phyloP scores from a whole-genome alignment of 2,888 invertebrate genomes.

The Minunthozetes semirufus region DNA sequence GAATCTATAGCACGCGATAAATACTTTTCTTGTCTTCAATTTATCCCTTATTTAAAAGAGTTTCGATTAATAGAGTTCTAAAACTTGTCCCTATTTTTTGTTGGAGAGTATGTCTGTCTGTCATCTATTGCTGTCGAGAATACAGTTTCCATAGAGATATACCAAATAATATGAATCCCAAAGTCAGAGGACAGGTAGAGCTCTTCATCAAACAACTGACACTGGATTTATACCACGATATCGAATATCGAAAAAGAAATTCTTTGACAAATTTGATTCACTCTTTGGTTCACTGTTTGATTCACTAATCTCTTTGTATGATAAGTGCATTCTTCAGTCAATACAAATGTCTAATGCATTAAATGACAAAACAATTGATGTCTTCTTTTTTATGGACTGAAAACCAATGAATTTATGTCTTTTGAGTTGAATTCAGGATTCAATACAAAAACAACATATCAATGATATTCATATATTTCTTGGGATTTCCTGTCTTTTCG shows the following conservation, averaged over 20 bases:
- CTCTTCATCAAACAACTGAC: neutral
- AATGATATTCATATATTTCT: too few species aligned
- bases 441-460: neutral
- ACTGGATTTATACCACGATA: neutral
- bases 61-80: too few species aligned
- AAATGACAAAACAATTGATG: neutral
- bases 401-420: neutral
- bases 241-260: neutral
- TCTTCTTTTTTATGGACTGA: neutral
- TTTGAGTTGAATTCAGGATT: neutral
- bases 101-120: neutral
- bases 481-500: too few species aligned
- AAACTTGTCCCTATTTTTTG: neutral
- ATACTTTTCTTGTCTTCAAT: too few species aligned
- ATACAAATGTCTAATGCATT: neutral
- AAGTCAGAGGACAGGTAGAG: too few species aligned
- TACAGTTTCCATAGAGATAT: constrained; percentile 12
- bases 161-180: too few species aligned
- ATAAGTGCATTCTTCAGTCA: neutral
- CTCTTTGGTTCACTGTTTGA: too few species aligned
- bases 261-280: neutral
- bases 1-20: too few species aligned
- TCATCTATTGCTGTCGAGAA: neutral
- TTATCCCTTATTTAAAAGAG: too few species aligned
- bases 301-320: neutral